Evolutionary conservation across 2,113 vertebrate genomes (phyloP), one percentile per base, ranked within the genome.

Genomic region (Arenaria interpres): DNA sequence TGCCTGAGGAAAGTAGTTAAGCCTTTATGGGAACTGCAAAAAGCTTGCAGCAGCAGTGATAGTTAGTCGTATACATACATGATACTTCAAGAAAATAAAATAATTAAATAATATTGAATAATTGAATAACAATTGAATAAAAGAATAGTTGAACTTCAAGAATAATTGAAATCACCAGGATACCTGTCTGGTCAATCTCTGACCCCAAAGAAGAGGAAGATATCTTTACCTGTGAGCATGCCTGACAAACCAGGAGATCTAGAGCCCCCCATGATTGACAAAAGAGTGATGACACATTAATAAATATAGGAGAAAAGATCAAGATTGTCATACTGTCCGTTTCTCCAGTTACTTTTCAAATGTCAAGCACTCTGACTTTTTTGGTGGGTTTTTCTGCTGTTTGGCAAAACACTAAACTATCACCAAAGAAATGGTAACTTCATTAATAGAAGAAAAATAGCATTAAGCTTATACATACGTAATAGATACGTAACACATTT

Each of bases 41-140:
- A 72, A 56, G 25, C 35, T 78, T 0, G 0, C 15, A 88, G 56
- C 30, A 78, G 41, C 6, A 3, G 15, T 48, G 66, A 35, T 0
- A 5, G 16, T 45, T 59, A 32, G 39, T 66, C 2, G 0, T 45
- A 56, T 5, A 10, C 19, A 12, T 18, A 33, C 2, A 2, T 7
- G 41, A 67, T 16, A 56, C 10, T 64, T 12, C 12, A 68, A 50
- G 41, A 85, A 75, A 76, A 46, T 46, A 46, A 20, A 46, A 46
- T 46, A 20, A 46, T 46, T 22, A 46, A 21, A 46, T 46, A 21
- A 46, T 46, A 46, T 46, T 46, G 46, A 46, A 46, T 21, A 46
- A 46, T 22, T 43, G 41, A 43, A 43, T 46, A 46, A 46, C 10
- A 45, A 45, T 45, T 45, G 45, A 45, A 19, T 46, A 46, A 46